A percentile compares a stretch with the other conserved stretches of the same genome.
Evolutionary conservation across 2,113 vertebrate species (phyloP).

Genomic region (Crotalus horridus): DNA sequence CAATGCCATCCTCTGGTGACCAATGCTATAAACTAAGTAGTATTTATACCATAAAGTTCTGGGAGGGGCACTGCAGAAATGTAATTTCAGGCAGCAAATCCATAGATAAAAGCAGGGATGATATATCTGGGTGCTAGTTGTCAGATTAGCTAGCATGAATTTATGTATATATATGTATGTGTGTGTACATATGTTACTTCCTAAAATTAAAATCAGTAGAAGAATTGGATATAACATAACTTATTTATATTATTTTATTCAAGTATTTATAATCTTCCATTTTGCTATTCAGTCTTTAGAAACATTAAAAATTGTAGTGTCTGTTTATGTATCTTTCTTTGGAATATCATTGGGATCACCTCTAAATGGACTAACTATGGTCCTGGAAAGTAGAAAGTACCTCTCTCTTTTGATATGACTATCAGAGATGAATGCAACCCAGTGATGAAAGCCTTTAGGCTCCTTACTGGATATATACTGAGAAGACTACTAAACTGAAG

Average conservation of each 20-base stretch:
- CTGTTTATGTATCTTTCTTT: background rate
- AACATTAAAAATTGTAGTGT: background rate
- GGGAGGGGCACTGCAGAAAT: constrained; percentile 4
- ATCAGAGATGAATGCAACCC: background rate
- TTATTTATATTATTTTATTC: background rate
- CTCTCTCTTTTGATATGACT: background rate
- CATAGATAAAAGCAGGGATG: background rate
- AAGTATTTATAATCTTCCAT: background rate
- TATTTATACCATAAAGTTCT: background rate
- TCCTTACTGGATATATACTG: background rate
- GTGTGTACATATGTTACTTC: background rate
- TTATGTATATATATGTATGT: background rate
- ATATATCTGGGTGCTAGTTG: background rate
- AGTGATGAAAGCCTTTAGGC: background rate
- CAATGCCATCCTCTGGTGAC: background rate
- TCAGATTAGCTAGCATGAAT: background rate
- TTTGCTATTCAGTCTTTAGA: background rate
- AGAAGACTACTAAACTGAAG: background rate
- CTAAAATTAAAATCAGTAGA: background rate
- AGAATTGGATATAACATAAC: background rate
- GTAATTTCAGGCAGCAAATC: background rate
- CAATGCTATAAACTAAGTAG: background rate
- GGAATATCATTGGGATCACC: background rate
- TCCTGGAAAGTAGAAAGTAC: background rate
- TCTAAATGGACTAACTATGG: background rate